Percentiles rank a stretch among this genome's conserved stretches.
Conservation (phyloP, 2,797 vertebrate genomes). For the Crypturellus tataupa region DNA sequence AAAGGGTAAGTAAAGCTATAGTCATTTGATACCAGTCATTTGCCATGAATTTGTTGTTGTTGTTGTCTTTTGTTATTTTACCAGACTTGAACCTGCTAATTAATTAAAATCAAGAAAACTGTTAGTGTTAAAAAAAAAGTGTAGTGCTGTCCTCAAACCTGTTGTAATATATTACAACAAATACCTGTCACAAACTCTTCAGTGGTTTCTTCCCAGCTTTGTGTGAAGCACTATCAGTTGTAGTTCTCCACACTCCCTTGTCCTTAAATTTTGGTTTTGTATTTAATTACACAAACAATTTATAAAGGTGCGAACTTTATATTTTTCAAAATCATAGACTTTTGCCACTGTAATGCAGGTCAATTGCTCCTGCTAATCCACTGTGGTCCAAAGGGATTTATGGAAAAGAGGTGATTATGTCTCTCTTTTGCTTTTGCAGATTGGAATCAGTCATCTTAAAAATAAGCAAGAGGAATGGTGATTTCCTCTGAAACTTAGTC, state of each 20-base stretch:
- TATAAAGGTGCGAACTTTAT: neutral
- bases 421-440: neutral
- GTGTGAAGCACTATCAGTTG: neutral
- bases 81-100: neutral
- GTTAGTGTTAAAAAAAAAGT: neutral
- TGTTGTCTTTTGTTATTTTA: neutral
- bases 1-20: neutral
- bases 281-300: neutral
- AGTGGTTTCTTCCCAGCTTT: neutral
- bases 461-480: neutral
- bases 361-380: neutral
- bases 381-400: neutral
- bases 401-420: neutral
- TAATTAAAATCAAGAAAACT: neutral
- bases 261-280: neutral
- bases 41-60: neutral
- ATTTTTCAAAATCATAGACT: neutral
- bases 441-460: neutral
- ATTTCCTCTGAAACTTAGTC: neutral
- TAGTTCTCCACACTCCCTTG: neutral
- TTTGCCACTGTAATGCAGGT: neutral
- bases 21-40: neutral
- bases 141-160: neutral
- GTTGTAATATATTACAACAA: neutral
- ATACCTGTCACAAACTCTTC: neutral